Conservation (phyloP, 2,888 invertebrate genomes). For the Suillia variegata region DNA sequence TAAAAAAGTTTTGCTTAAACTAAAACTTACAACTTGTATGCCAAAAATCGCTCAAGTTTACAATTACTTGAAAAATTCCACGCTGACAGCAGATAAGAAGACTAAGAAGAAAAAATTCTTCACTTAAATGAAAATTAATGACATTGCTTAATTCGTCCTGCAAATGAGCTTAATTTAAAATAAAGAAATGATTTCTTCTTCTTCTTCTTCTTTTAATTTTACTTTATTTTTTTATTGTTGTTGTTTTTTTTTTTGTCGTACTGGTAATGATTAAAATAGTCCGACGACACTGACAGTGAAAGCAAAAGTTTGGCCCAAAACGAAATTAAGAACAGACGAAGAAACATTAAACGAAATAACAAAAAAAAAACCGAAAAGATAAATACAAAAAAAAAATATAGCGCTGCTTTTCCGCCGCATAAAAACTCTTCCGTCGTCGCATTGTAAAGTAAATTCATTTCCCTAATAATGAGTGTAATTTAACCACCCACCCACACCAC, state of each 20-base stretch:
- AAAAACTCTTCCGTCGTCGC: background rate
- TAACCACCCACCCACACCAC: background rate
- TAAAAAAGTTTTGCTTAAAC: too few species aligned
- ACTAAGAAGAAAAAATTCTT: slow-evolving; percentile 39
- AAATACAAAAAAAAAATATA: background rate
- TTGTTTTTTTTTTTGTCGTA: too few species aligned
- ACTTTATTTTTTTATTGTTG: too few species aligned
- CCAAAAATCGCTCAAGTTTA: too few species aligned
- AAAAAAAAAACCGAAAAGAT: too few species aligned
- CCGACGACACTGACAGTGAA: background rate
- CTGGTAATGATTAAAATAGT: slow-evolving; percentile 6
- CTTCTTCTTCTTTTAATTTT: too few species aligned
- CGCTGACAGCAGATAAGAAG: too few species aligned
- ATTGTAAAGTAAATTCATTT: background rate
- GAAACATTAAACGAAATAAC: too few species aligned
- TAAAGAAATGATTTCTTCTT: background rate
- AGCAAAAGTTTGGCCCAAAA: background rate
- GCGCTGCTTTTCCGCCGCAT: background rate
- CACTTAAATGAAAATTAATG: slow-evolving; percentile 46
- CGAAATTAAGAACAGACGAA: too few species aligned
- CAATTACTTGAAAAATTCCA: too few species aligned
- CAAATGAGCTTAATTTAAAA: slow-evolving; percentile 4
- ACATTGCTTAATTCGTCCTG: slow-evolving; percentile 25
- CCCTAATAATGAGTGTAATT: slow-evolving; percentile 1
- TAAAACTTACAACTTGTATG: too few species aligned